Evolutionary conservation across 2,113 vertebrate species (phyloP), one percentile per base, ranked within the genome.

Genomic region (Apteryx owenii): DNA sequence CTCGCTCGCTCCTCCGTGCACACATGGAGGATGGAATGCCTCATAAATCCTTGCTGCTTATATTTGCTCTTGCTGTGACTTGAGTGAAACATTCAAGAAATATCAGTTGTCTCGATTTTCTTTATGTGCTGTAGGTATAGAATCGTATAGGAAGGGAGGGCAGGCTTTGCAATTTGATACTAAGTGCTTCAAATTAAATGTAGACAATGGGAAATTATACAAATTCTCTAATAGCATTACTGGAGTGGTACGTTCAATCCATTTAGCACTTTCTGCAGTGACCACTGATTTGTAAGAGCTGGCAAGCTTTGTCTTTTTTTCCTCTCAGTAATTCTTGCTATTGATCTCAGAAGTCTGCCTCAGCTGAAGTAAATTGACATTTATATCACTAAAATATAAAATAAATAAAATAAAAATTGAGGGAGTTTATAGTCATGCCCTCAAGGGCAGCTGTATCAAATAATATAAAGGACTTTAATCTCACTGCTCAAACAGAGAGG

Each of bases 331-430:
- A 91, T 92, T 58, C 33, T 95, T 88, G 42, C 19, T 92, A 94
- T 94, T 95, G 87, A 96, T 90, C 95, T 91, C 50, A 88, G 81
- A 94, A 88, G 44, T 90, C 54, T 54, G 84, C 54, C 90, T 96
- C 50, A 93, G 44, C 51, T 94, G 85, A 91, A 87, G 69, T 54
- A 92, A 95, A 94, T 78, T 93, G 96, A 88, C 65, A 85, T 96
- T 94, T 93, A 78, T 96, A 85, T 82, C 62, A 69, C 83, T 95
- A 87, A 81, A 26, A 66, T 77, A 91, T 78, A 36, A 92, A 65
- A 38, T 38, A 38, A 38, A 38, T 38, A 38, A 38, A 64, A 86
- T 86, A 58, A 81, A 80, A 82, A 88, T 79, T 94, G 87, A 82
- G 79, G 76, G 61, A 70, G 53, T 91, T 93, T 88, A 96, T 60